Base-by-base conservation (phyloP, 2,797 vertebrate species). In the Danio aesculapii region DNA sequence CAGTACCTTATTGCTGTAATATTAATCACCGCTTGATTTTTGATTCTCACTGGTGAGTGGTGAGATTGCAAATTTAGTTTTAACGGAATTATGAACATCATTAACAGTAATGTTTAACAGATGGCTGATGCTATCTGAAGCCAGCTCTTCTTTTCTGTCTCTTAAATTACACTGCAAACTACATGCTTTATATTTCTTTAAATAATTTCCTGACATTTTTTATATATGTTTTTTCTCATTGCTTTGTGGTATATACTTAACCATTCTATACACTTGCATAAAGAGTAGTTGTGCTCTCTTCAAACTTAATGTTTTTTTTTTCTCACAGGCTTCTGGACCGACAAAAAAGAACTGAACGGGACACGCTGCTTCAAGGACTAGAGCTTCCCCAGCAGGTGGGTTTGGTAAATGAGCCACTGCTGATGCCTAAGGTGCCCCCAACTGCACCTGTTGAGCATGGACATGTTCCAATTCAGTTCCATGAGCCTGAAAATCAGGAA, bases 401-500 rank as follows among this genome's bases (percentile, higher is more conserved):
- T n/a, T 8, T 62, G 16, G 63, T 47, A 2, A 55, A 62, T 2
- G 57, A 71, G n/a, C 70, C 49, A 39, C 81, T 77, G 16, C 74
- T 17, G 1, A 43, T 55, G 17, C 30, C 74, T 11, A 41, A 16
- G 8, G 74, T n/a, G 44, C 10, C 71, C 2, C 73, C 81, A 55
- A 47, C 81, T 1, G 12, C n/a, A 62, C 81, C 74, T 8, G 66
- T 70, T 16, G 44, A 70, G 30, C 66, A 57, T 41, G 16, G 41
- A 1, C 66, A 77, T 39, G 19, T 14, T 46, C 1, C 8, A 5
- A 5, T 63, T 21, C 16, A 52, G n/a, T 76, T 81, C 44, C 63
- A 75, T 63, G 80, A 81, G 39, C 72, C 81, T 52, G 66, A 82
- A 10, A 82, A 77, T 59, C 66, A 2, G 6, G 74, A 77, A 47